These are phyloP conservation scores for Aspidiotus rigidus DNA, from an alignment of 2,888 invertebrate species.

Conservation along the genomic window DNA sequence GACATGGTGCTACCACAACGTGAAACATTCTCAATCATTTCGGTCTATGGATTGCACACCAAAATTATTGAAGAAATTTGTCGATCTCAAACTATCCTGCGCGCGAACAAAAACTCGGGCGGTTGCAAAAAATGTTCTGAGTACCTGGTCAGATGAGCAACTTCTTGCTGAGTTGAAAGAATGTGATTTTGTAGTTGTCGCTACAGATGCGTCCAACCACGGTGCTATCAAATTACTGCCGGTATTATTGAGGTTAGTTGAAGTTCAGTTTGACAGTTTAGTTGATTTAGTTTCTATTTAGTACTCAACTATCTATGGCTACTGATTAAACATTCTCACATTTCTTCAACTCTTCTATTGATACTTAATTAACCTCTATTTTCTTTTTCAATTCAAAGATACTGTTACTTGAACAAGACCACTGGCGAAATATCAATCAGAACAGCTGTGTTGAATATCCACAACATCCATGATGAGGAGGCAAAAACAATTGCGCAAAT, in stretches of 20 bases:
- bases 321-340: too few species aligned
- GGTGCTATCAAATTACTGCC: constrained; percentile 19
- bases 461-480: constrained; percentile 16
- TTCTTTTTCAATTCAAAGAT: too few species aligned
- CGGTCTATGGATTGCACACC: constrained; percentile 26
- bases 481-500: constrained; percentile 25
- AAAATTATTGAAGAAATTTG: constrained; percentile 27
- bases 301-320: too few species aligned
- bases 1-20: constrained; percentile 32
- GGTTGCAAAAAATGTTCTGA: constrained; percentile 39
- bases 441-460: constrained; percentile 26
- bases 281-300: background rate
- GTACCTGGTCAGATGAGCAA: constrained; percentile 36
- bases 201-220: constrained; percentile 25
- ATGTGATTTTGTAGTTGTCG: constrained; percentile 10
- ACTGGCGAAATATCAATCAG: background rate
- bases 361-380: too few species aligned
- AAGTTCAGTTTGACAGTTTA: too few species aligned
- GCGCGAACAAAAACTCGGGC: constrained; percentile 37
- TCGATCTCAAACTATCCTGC: constrained; percentile 15
- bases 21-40: constrained; percentile 23
- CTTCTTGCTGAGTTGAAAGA: constrained; percentile 5
- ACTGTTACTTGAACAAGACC: too few species aligned
- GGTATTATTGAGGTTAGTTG: constrained; percentile 23
- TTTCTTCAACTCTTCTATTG: too few species aligned